Evolutionary conservation across 30 jellyfish, hydroid and myxozoan species (phyloP).

Genomic region (Aurelia sp.): DNA sequence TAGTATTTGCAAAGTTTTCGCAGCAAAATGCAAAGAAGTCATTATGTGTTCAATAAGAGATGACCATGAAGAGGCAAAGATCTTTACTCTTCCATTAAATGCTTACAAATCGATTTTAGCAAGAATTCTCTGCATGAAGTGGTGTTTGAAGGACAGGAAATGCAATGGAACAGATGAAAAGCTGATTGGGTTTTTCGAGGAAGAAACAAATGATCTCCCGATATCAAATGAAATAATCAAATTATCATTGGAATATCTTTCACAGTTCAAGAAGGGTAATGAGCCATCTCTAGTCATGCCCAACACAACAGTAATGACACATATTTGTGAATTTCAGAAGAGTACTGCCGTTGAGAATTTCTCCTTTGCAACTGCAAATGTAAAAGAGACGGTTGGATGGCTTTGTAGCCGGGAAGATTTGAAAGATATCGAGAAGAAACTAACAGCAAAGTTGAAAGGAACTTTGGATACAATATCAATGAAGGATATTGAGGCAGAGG

Average conservation of each 20-base stretch:
- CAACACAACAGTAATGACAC: neutral
- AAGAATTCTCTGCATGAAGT: neutral
- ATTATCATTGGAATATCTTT: neutral
- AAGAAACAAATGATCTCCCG: neutral
- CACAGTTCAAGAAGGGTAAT: neutral
- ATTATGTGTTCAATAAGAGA: neutral
- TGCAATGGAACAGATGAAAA: neutral
- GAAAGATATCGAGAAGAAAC: neutral
- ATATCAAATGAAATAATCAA: neutral
- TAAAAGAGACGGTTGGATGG: neutral
- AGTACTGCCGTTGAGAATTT: neutral
- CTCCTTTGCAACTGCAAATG: neutral
- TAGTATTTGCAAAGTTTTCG: constrained; percentile 1
- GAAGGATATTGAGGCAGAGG: neutral
- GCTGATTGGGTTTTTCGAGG: neutral
- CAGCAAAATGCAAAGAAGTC: constrained; percentile 5
- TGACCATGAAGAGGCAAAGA: neutral
- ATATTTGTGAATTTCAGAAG: neutral
- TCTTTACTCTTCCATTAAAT: neutral
- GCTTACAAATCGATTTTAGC: constrained; percentile 18
- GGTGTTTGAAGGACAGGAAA: neutral
- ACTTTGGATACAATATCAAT: neutral
- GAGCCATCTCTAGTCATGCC: neutral
- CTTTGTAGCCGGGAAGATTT: neutral
- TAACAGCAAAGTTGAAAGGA: neutral